Evolutionary conservation across 2,888 invertebrate genomes (phyloP), one percentile per base, ranked within the genome.

Genomic region (Tenthredo livida): DNA sequence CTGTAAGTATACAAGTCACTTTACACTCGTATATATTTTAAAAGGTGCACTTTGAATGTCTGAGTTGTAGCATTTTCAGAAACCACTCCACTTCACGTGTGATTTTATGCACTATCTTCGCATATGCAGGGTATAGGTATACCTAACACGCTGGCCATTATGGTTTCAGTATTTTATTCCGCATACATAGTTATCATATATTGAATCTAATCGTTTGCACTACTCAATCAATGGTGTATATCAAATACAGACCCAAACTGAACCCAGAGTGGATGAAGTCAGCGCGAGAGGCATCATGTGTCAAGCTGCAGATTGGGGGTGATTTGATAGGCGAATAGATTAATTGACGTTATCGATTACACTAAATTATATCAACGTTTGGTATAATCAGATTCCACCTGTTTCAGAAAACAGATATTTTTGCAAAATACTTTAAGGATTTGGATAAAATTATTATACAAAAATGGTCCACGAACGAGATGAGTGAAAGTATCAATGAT

Each of bases 31-130:
- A n/a, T 25, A n/a, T 17, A 37, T 43, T 72, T 21, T n/a, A 10
- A 77, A 77, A 77, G 15, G 40, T 21, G 75, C 47, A 75, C 75
- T 75, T 75, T 47, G 17, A 75, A 75, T 50, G 75, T 75, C 50
- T 50, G 75, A 47, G 75, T 47, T 6, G 75, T 4, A 75, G 12
- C 29, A 29, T 54, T 77, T 77, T 25, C 17, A 2, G 17, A 33
- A 77, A 77, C 77, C 54, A 77, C 77, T 77, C 54, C 29, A 29
- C 50, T 77, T 54, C 29, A 5, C 7, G 25, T 77, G 15, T 54
- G 29, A 77, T 25, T 77, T 54, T 37, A 33, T 77, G n/a, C 54
- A 43, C 17, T 10, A n/a, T 73, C 21, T 43, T 9, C 33, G 17
- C 33, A 61, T 21, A 25, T 61, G 2, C n/a, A n/a, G n/a, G 37